A percentile compares a stretch with the other conserved stretches of the same genome.
Evolutionary conservation across 2,113 vertebrate species (phyloP).

Genomic region (Meriones unguiculatus): DNA sequence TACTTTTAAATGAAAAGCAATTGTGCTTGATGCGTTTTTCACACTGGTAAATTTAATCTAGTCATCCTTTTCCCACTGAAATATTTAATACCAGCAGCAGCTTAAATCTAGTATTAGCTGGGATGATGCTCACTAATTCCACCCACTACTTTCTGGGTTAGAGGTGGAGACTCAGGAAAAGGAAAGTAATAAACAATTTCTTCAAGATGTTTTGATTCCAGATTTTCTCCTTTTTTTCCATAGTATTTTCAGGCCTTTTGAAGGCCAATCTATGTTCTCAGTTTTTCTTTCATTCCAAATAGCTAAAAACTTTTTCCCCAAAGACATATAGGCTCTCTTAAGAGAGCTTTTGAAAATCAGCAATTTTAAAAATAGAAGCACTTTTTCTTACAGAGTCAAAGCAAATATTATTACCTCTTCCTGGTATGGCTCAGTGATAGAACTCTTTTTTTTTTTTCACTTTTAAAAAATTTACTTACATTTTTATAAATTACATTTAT

Average conservation of each 20-base stretch:
- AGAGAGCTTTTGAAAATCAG: slow-evolving; percentile 43
- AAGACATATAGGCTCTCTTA: background rate
- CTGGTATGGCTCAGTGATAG: background rate
- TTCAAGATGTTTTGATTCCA: background rate
- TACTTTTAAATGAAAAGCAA: slow-evolving; percentile 15
- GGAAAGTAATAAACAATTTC: background rate
- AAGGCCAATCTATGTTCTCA: background rate
- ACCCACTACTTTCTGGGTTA: background rate
- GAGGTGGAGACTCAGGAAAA: background rate
- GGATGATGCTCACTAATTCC: slow-evolving; percentile 9
- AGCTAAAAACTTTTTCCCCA: background rate
- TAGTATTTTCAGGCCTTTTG: slow-evolving; percentile 31
- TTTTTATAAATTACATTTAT: too few relatives aligned
- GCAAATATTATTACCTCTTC: slow-evolving; percentile 45
- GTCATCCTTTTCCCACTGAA: slow-evolving; percentile 45
- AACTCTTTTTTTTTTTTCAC: background rate
- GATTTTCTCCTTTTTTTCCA: background rate
- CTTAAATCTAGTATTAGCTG: slow-evolving; percentile 41
- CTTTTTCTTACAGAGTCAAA: slow-evolving; percentile 56
- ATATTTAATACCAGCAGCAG: background rate
- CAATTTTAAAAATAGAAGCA: slow-evolving; percentile 19
- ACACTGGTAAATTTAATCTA: slow-evolving; percentile 52
- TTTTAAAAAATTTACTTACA: too few relatives aligned
- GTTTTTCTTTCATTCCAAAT: background rate
- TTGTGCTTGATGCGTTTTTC: slow-evolving; percentile 51